Evolutionary conservation across 2,888 invertebrate genomes (phyloP).

Genomic region (Melanargia galathea): DNA sequence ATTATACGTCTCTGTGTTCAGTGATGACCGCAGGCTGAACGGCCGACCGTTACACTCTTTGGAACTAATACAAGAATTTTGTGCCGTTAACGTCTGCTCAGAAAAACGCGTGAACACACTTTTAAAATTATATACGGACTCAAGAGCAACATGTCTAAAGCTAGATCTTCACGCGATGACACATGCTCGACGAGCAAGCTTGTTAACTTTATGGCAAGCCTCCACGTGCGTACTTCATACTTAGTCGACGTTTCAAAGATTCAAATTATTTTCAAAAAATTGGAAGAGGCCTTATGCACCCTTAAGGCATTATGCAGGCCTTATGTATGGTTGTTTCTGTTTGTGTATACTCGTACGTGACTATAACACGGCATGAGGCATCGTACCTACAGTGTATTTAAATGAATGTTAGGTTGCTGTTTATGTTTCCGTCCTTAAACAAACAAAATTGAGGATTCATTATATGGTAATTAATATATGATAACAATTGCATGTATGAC

Average conservation of each 20-base stretch:
- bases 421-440: slow-evolving; percentile 1
- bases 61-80: slow-evolving; percentile 36
- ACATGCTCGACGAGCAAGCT: not conserved
- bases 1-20: slow-evolving; percentile 28
- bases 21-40: slow-evolving; percentile 34
- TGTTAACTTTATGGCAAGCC: not conserved
- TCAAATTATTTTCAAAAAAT: too few species aligned
- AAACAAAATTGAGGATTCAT: slow-evolving; percentile 25
- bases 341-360: too few species aligned
- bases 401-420: not conserved
- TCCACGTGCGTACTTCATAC: not conserved
- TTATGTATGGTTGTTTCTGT: too few species aligned
- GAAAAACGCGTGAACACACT: slow-evolving; percentile 28
- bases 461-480: slow-evolving; percentile 18
- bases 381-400: too few species aligned
- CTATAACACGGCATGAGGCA: too few species aligned
- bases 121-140: slow-evolving; percentile 19
- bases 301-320: too few species aligned
- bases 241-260: too few species aligned
- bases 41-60: slow-evolving; percentile 36
- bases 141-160: not conserved
- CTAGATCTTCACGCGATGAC: not conserved
- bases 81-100: slow-evolving; percentile 34
- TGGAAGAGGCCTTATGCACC: too few species aligned
- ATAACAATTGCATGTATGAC: slow-evolving; percentile 39